A percentile compares a stretch with the other conserved stretches of the same genome.
phyloP scores from a whole-genome alignment of 2,888 invertebrate species.

The Chirona hameri region DNA sequence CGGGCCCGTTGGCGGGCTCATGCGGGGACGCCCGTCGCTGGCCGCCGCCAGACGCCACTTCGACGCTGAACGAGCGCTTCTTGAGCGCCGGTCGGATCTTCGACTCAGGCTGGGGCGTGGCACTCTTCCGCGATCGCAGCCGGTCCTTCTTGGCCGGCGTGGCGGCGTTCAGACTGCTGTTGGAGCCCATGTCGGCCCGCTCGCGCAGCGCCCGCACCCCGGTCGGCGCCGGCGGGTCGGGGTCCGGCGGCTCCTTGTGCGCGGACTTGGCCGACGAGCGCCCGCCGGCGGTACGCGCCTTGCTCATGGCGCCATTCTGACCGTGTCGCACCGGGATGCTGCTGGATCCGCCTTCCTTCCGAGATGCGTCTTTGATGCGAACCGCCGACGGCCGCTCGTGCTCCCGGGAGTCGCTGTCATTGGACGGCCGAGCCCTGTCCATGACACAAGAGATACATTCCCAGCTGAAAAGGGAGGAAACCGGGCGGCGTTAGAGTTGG shows the following conservation, averaged over 20 bases:
- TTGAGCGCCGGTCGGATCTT: slow-evolving; percentile 12
- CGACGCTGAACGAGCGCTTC: slow-evolving; percentile 23
- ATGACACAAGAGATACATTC: background rate
- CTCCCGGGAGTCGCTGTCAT: background rate
- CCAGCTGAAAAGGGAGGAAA: background rate
- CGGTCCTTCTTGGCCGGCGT: slow-evolving; percentile 10
- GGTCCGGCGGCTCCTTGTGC: background rate
- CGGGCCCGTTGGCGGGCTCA: background rate
- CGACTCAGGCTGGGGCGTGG: background rate
- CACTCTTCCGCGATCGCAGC: background rate
- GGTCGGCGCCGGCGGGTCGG: background rate
- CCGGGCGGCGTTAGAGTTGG: background rate
- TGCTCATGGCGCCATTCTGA: slow-evolving; percentile 22
- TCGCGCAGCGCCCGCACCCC: background rate
- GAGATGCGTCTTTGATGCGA: background rate
- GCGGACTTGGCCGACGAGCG: background rate
- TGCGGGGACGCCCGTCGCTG: background rate
- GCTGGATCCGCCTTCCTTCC: background rate
- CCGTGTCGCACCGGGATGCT: background rate
- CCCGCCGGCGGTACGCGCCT: background rate
- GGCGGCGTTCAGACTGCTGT: background rate
- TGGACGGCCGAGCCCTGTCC: background rate
- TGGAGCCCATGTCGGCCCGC: slow-evolving; percentile 6
- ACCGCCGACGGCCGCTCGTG: background rate
- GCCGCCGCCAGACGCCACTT: background rate